A percentile compares a stretch with the other conserved stretches of the same genome.
phyloP scores from a whole-genome alignment of 2,888 invertebrate species.

The Parnassius apollo region DNA sequence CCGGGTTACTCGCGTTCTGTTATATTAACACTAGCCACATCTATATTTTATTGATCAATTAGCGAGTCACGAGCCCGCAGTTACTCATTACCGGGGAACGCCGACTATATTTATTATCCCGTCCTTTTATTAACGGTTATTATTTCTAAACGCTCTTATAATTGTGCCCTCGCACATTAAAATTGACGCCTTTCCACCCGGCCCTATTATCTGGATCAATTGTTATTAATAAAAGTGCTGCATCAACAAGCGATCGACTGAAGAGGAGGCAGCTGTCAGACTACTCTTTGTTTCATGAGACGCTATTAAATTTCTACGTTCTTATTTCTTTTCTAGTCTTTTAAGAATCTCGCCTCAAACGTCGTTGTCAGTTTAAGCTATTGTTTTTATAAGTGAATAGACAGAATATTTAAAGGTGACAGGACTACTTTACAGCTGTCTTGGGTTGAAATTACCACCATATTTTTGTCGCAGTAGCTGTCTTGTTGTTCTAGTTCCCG shows the following conservation, averaged over 20 bases:
- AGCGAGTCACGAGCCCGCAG: conserved; percentile 15
- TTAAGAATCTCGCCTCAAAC: background rate
- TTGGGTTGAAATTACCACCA: too few species aligned
- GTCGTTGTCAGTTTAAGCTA: too few species aligned
- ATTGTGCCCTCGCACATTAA: conserved; percentile 32
- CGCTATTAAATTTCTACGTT: conserved; percentile 38
- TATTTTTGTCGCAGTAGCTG: too few species aligned
- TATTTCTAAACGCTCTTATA: conserved; percentile 25
- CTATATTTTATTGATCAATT: conserved; percentile 19
- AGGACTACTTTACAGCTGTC: too few species aligned
- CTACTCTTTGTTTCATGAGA: conserved; percentile 43
- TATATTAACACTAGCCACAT: conserved; percentile 20
- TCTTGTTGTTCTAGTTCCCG: too few species aligned
- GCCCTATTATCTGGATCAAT: conserved; percentile 58
- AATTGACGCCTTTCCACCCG: conserved; percentile 21
- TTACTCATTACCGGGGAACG: conserved; percentile 9
- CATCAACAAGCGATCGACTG: conserved; percentile 52
- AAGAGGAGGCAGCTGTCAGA: conserved; percentile 40
- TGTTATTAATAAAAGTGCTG: conserved; percentile 62
- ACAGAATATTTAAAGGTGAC: too few species aligned
- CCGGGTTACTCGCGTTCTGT: too few species aligned
- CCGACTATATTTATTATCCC: conserved; percentile 4
- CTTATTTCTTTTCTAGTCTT: conserved; percentile 26
- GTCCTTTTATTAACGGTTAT: conserved; percentile 14
- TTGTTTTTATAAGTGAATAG: too few species aligned